A percentile compares a stretch with the other conserved stretches of the same genome.
Evolutionary conservation across 1,140 invertebrate genomes (phyloP).

Genomic region (Psilanteris sp.): DNA sequence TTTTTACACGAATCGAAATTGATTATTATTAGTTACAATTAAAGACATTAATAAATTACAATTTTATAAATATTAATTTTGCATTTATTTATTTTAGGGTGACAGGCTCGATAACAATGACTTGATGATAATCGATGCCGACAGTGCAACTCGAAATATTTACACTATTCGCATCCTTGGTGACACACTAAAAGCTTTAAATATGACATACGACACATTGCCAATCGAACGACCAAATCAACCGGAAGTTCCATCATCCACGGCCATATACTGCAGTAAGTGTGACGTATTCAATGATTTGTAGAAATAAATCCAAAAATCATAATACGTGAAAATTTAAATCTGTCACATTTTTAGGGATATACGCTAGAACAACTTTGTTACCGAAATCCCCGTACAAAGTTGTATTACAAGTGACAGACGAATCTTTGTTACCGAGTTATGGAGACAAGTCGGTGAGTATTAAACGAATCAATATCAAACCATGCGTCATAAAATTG

Average conservation of each 20-base stretch:
- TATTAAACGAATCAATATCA: not conserved
- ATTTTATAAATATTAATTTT: no score
- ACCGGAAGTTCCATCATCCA: conserved; percentile 65
- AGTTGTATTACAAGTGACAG: conserved; percentile 74
- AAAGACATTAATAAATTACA: no score
- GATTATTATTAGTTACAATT: no score
- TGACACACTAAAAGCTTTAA: conserved; percentile 70
- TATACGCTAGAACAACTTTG: conserved; percentile 71
- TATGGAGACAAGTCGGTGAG: conserved; percentile 73
- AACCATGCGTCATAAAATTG: no score
- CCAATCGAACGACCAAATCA: conserved; percentile 64
- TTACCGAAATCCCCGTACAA: conserved; percentile 77
- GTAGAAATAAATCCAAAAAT: not conserved
- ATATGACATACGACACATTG: conserved; percentile 68
- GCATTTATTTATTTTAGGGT: conserved; percentile 61
- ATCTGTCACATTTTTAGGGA: conserved; percentile 55
- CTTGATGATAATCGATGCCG: conserved; percentile 72
- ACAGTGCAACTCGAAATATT: conserved; percentile 67
- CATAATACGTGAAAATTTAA: conserved; percentile 9
- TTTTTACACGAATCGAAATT: no score
- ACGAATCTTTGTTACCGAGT: conserved; percentile 70
- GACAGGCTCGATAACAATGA: conserved; percentile 70
- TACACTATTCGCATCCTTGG: conserved; percentile 70
- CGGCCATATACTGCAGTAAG: conserved; percentile 72
- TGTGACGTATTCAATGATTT: conserved; percentile 16